phyloP scores from a whole-genome alignment of 2,113 vertebrate genomes.

The Danionella cerebrum region DNA sequence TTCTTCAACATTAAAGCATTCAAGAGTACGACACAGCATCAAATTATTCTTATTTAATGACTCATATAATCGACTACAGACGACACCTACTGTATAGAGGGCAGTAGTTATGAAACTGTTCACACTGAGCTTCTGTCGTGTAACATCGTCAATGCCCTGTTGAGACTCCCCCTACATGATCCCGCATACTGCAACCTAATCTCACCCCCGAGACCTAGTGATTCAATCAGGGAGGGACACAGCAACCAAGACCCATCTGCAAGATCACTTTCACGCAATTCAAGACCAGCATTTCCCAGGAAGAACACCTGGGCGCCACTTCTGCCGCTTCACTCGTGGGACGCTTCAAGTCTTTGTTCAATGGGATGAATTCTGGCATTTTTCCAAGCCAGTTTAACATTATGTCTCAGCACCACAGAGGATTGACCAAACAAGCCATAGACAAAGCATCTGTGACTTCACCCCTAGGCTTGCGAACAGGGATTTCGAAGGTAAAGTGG shows the following conservation, averaged over 20 bases:
- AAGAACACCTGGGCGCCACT: neutral
- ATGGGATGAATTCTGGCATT: neutral
- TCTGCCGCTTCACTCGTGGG: neutral
- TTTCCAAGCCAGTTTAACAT: neutral
- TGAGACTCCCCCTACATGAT: slow-evolving; percentile 53
- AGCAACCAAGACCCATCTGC: slow-evolving; percentile 1
- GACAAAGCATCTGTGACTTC: too few species aligned
- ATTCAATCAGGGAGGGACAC: slow-evolving; percentile 41
- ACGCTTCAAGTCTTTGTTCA: neutral
- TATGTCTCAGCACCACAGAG: neutral
- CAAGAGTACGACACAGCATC: too few species aligned
- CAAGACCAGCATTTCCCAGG: neutral
- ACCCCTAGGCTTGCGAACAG: too few species aligned
- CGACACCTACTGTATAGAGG: too few species aligned
- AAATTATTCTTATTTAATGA: too few species aligned
- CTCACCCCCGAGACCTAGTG: slow-evolving; percentile 39
- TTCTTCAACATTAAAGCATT: too few species aligned
- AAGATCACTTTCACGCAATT: neutral
- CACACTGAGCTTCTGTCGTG: too few species aligned
- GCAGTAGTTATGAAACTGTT: too few species aligned
- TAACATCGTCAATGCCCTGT: too few species aligned
- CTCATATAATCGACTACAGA: too few species aligned
- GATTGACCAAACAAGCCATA: too few species aligned
- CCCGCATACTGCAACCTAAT: slow-evolving; percentile 52
- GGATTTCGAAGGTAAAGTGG: too few species aligned